A percentile compares a stretch with the other conserved stretches of the same genome.
phyloP scores from a whole-genome alignment of 2,113 vertebrate species.

The Carassius carassius region DNA sequence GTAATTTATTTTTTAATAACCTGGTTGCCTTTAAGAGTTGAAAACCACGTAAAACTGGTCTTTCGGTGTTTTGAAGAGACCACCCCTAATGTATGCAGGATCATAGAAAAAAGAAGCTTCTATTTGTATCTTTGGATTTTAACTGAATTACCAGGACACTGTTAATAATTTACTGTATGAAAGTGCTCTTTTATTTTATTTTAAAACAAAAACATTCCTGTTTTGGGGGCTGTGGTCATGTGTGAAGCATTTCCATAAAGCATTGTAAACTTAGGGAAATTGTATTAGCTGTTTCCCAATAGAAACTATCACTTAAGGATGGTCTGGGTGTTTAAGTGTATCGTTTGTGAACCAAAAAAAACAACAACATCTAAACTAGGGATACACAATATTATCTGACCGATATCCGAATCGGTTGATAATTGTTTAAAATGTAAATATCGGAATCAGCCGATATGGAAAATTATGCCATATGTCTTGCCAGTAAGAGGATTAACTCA shows the following conservation, averaged over 20 bases:
- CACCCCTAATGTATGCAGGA: neutral
- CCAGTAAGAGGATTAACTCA: too few relatives aligned
- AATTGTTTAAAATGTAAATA: too few relatives aligned
- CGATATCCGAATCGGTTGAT: too few relatives aligned
- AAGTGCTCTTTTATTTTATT: neutral
- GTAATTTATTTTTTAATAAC: too few relatives aligned
- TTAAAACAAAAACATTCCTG: neutral
- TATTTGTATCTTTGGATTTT: neutral
- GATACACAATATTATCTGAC: too few relatives aligned
- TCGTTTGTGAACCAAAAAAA: neutral
- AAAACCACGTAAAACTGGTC: neutral
- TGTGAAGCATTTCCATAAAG: neutral
- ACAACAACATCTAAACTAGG: neutral
- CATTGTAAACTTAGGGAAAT: neutral
- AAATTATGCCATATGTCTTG: too few relatives aligned
- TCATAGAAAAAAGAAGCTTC: neutral
- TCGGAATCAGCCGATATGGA: too few relatives aligned
- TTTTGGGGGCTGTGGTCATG: neutral
- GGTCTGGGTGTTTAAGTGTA: neutral
- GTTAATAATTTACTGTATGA: neutral
- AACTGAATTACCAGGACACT: neutral
- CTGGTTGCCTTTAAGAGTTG: neutral
- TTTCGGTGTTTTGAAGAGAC: neutral
- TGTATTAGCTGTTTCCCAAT: neutral
- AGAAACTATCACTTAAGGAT: neutral